A percentile compares a stretch with the other conserved stretches of the same genome.
Evolutionary conservation across 2,888 invertebrate genomes (phyloP).

Genomic region (Cabera pusaria): DNA sequence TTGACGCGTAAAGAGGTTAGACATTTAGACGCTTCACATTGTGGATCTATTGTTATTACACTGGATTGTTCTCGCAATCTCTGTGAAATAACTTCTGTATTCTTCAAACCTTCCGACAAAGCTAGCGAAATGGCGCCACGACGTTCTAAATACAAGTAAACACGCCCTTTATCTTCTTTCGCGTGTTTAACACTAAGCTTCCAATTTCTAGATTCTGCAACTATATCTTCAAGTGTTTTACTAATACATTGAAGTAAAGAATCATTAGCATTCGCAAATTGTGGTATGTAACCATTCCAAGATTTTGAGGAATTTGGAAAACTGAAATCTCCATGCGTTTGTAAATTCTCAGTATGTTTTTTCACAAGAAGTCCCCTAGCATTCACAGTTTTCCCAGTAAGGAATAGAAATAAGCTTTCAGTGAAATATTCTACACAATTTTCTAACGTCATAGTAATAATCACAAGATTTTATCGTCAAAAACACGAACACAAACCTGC

Average conservation of each 20-base stretch:
- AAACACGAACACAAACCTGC: no score
- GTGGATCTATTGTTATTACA: slow-evolving; percentile 46
- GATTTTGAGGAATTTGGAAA: slow-evolving; percentile 82
- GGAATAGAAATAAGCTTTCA: slow-evolving; percentile 43
- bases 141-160: slow-evolving; percentile 81
- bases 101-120: slow-evolving; percentile 46
- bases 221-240: slow-evolving; percentile 56
- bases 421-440: slow-evolving; percentile 47
- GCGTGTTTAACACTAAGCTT: slow-evolving; percentile 64
- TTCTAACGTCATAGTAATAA: slow-evolving; percentile 56
- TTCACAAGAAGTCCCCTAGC: slow-evolving; percentile 67
- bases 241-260: slow-evolving; percentile 51
- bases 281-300: slow-evolving; percentile 74
- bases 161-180: slow-evolving; percentile 62
- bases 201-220: slow-evolving; percentile 74
- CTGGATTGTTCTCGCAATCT: slow-evolving; percentile 33
- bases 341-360: slow-evolving; percentile 82
- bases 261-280: slow-evolving; percentile 25
- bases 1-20: slow-evolving; percentile 58
- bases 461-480: no score
- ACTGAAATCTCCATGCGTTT: slow-evolving; percentile 85
- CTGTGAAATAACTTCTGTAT: slow-evolving; percentile 41
- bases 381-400: slow-evolving; percentile 41
- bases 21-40: slow-evolving; percentile 44
- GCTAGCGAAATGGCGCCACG: slow-evolving; percentile 48